Evolutionary conservation across 2,113 vertebrate species (phyloP).

Genomic region (Pteronura brasiliensis): DNA sequence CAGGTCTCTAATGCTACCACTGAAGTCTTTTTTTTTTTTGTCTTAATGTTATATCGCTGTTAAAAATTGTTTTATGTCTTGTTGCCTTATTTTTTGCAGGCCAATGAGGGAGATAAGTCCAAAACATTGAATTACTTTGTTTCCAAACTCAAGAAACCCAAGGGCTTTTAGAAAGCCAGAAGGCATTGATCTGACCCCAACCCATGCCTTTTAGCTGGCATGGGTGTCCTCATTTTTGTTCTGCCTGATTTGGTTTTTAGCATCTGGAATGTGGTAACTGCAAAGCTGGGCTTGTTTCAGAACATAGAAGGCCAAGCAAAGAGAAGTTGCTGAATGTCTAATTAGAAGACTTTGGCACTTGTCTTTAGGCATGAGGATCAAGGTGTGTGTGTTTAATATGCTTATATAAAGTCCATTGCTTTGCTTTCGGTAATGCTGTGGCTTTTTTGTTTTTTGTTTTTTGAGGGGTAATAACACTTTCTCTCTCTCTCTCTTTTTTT

Average conservation of each 20-base stretch:
- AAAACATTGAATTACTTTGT: conserved; percentile 7
- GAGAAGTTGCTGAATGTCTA: background rate
- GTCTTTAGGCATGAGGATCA: background rate
- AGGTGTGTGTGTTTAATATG: background rate
- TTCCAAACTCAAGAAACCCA: conserved; percentile 16
- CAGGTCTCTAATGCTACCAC: background rate
- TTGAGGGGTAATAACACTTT: background rate
- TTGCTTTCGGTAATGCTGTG: background rate
- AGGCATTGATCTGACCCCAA: background rate
- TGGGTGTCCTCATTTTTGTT: background rate
- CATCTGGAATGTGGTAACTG: conserved; percentile 37
- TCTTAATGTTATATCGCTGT: background rate
- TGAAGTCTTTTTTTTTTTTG: background rate
- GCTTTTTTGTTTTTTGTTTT: background rate
- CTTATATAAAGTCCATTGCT: background rate
- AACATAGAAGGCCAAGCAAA: conserved; percentile 6
- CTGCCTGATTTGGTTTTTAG: conserved; percentile 25
- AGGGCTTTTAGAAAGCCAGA: background rate
- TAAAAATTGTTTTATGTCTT: background rate
- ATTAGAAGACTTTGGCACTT: background rate
- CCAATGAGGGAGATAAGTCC: no score
- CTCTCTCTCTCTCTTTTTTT: background rate
- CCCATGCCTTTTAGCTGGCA: background rate
- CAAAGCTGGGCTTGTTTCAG: background rate
- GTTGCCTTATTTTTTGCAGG: background rate